These are phyloP conservation scores for Cliona cf. orientalis DNA, from an alignment of 37 sponge, comb jelly and placozoan genomes.

Conservation along the genomic window DNA sequence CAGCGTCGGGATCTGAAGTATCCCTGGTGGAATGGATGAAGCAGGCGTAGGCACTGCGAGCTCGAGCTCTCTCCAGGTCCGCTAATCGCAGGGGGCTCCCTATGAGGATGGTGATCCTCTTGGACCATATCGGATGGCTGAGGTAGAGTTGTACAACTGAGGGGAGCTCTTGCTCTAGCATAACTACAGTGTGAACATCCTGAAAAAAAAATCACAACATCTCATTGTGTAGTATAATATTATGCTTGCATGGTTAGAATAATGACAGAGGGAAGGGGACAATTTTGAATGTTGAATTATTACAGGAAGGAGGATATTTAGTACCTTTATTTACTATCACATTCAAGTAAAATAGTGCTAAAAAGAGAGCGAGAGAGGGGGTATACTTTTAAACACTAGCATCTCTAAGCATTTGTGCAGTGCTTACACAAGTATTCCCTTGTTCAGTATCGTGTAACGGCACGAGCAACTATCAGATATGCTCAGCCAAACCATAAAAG, in stretches of 20 bases:
- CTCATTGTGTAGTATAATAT: neutral
- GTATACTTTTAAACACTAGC: too few relatives aligned
- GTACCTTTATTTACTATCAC: too few relatives aligned
- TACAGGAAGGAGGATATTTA: too few relatives aligned
- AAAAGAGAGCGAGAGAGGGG: neutral
- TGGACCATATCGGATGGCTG: slow-evolving; percentile 65
- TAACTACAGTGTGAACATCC: slow-evolving; percentile 39
- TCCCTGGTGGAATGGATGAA: slow-evolving; percentile 60
- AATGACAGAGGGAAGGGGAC: too few relatives aligned
- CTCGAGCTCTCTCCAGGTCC: slow-evolving; percentile 69
- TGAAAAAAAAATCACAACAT: neutral
- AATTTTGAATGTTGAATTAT: too few relatives aligned
- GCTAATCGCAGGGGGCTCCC: slow-evolving; percentile 60
- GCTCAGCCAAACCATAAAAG: too few relatives aligned
- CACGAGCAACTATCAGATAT: too few relatives aligned
- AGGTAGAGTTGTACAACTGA: slow-evolving; percentile 34
- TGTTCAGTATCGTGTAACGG: too few relatives aligned
- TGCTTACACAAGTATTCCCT: too few relatives aligned
- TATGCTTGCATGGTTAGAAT: neutral
- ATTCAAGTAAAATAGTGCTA: too few relatives aligned
- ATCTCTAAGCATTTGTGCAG: too few relatives aligned
- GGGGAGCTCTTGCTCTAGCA: slow-evolving; percentile 41
- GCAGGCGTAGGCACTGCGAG: slow-evolving; percentile 54
- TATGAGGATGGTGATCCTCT: slow-evolving; percentile 60
- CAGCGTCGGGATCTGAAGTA: slow-evolving; percentile 32